phyloP scores from a whole-genome alignment of 1,140 invertebrate genomes.

The Magallana ariakensis region DNA sequence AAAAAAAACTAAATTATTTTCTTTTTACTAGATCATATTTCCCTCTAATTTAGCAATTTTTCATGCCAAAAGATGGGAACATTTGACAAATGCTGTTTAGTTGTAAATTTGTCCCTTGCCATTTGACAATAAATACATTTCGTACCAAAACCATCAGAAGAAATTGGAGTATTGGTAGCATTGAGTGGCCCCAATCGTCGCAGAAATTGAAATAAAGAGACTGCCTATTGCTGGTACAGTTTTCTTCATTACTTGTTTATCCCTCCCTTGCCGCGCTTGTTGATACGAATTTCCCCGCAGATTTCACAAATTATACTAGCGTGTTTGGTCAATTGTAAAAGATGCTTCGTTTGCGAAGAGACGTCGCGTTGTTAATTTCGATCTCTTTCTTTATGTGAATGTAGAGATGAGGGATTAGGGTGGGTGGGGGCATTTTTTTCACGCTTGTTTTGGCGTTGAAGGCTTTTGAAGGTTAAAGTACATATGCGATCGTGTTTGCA shows the following conservation, averaged over 20 bases:
- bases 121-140: no score
- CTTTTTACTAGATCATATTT: no score
- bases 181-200: not conserved
- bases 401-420: no score
- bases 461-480: not conserved
- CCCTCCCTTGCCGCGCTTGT: not conserved
- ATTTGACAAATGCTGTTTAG: no score
- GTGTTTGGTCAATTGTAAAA: slow-evolving; percentile 29
- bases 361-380: not conserved
- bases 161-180: not conserved
- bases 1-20: no score
- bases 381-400: not conserved
- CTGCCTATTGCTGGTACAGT: not conserved
- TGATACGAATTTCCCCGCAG: not conserved
- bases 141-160: not conserved
- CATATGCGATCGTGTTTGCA: not conserved
- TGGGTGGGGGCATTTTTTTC: not conserved
- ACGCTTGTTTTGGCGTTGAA: not conserved
- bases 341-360: slow-evolving; percentile 11
- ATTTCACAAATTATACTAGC: slow-evolving; percentile 7
- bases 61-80: no score
- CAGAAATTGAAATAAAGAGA: slow-evolving; percentile 28
- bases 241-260: slow-evolving; percentile 5
- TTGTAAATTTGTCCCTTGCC: no score
- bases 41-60: no score